Evolutionary conservation across 1,140 invertebrate species (phyloP).

Genomic region (Drosophila pandora): DNA sequence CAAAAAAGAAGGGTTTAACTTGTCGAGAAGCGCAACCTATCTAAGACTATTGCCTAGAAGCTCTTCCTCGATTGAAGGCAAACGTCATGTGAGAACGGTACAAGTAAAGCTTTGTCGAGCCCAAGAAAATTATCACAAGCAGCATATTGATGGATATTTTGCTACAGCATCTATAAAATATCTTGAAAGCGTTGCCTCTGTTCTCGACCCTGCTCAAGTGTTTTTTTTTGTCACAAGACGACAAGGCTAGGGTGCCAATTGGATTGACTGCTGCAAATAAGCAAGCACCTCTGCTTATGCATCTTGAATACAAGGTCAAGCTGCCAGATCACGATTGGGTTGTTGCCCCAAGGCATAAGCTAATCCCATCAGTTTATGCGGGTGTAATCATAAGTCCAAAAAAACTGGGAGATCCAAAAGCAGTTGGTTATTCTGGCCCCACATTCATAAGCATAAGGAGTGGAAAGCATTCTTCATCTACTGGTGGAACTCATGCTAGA

Average conservation of each 20-base stretch:
- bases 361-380: no score
- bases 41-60: neutral
- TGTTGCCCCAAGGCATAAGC: slow-evolving; percentile 22
- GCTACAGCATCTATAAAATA: slow-evolving; percentile 13
- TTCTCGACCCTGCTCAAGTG: slow-evolving; percentile 5
- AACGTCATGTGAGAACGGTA: slow-evolving; percentile 2
- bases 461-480: no score
- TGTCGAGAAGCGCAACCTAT: slow-evolving; percentile 35
- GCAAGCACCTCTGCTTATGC: slow-evolving; percentile 13
- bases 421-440: slow-evolving; percentile 30
- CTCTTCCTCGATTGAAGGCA: slow-evolving; percentile 15
- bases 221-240: slow-evolving; percentile 18
- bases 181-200: slow-evolving; percentile 4
- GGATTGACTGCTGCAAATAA: slow-evolving; percentile 11
- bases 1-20: slow-evolving; percentile 44
- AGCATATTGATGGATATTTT: slow-evolving; percentile 16
- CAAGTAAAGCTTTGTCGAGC: slow-evolving; percentile 15
- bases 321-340: slow-evolving; percentile 84
- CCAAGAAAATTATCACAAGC: slow-evolving; percentile 5
- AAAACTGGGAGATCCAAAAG: no score
- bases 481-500: no score
- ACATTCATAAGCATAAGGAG: slow-evolving; percentile 58
- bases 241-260: slow-evolving; percentile 15
- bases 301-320: slow-evolving; percentile 60
- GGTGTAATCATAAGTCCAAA: no score